A percentile compares a stretch with the other conserved stretches of the same genome.
Conservation (phyloP, 2,797 vertebrate genomes). For the Prunella strophiata region DNA sequence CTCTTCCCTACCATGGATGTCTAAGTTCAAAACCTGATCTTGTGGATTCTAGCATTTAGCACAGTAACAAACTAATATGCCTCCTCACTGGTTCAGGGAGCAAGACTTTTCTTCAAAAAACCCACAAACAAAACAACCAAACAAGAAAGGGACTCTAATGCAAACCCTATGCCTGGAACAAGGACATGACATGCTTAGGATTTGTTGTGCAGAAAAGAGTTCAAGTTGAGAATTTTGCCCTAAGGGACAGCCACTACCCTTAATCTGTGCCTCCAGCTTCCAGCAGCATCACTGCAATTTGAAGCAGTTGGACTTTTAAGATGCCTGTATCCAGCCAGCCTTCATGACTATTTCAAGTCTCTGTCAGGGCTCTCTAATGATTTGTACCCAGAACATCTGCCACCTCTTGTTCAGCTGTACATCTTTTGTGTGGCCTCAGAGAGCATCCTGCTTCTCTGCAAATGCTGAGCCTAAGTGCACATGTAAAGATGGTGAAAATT, state of each 20-base stretch:
- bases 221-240: background rate
- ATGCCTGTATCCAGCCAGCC: background rate
- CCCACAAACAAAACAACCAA: background rate
- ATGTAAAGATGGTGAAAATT: background rate
- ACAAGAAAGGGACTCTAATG: background rate
- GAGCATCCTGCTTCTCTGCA: background rate
- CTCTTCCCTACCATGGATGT: background rate
- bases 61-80: background rate
- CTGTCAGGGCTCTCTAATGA: background rate
- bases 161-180: background rate
- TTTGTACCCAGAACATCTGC: slow-evolving; percentile 37
- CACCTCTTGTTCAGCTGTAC: slow-evolving; percentile 2
- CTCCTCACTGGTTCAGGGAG: background rate
- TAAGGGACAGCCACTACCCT: background rate
- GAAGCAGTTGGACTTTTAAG: background rate
- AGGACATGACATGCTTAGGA: background rate
- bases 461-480: background rate
- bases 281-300: background rate
- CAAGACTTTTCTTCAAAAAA: background rate
- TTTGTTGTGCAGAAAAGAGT: background rate
- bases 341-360: slow-evolving; percentile 4
- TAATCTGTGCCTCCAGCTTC: background rate
- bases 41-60: background rate
- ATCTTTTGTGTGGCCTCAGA: background rate
- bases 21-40: background rate